Base-by-base conservation (phyloP, 2,113 vertebrate genomes). In the Reinhardtius hippoglossoides region DNA sequence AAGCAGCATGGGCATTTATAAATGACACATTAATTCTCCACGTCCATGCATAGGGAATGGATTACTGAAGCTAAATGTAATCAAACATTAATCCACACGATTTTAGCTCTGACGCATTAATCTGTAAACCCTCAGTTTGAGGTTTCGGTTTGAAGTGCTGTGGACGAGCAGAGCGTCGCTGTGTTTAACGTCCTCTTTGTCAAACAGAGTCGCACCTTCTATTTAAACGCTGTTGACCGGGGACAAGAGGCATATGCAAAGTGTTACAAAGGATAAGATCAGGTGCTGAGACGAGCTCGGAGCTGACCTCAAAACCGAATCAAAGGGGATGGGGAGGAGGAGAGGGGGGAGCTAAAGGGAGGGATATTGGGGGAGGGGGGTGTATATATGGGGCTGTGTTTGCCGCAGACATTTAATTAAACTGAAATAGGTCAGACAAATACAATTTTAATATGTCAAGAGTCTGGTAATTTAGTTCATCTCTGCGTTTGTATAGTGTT, bases 241-340 rank as follows among this genome's bases (percentile, higher is more conserved):
- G 46, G 58, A 68, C 23, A 5, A 48, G 63, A 74, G 57, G 64
- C 75, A 31, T 66, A 85, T 81, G 81, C 67, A 83, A 83, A 81
- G 27, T 1, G 44, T 80, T 76, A 72, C 78, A 71, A 72, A 46
- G 46, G 77, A 74, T 74, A 71, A 70, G 72, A 89, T 87, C 72
- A 83, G 70, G 79, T 72, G 73, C 54, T 31, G 80, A 83, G 80
- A 87, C 77, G 75, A 75, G 79, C 70, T 72, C 24, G 2, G 35
- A 78, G 72, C 61, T 86, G 88, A 89, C 84, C 82, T 90, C 73
- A 73, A 89, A 92, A 88, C 73, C 58, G 74, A 86, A 85, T 83
- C 69, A 84, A 84, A 85, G 70, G 61, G 64, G 64, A 54, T 68
- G 71, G 80, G 79, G 58, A 78, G 76, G 64, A 26, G 37, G 31